These are phyloP conservation scores for Trichomalopsis sarcophagae DNA, from an alignment of 1,140 invertebrate genomes.

Conservation along the genomic window DNA sequence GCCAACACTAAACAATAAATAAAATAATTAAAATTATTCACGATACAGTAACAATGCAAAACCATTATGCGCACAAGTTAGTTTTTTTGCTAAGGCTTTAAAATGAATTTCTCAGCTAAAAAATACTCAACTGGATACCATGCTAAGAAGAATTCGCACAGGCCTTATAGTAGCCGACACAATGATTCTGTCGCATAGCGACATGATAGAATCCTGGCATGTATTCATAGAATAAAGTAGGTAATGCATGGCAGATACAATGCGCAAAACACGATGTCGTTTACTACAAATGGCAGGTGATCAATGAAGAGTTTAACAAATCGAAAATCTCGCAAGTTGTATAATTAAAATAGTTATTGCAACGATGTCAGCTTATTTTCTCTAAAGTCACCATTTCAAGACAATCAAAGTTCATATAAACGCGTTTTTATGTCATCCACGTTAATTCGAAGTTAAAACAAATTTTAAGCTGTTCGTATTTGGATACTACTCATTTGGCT, in stretches of 20 bases:
- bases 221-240: constrained; percentile 64
- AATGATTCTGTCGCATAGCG: constrained; percentile 61
- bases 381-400: constrained; percentile 22
- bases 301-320: constrained; percentile 10
- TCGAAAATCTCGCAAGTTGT: constrained; percentile 16
- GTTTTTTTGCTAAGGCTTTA: background rate
- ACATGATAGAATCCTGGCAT: constrained; percentile 57
- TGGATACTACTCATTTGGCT: background rate
- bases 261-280: constrained; percentile 44
- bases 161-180: constrained; percentile 41
- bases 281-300: constrained; percentile 1
- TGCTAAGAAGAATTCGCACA: background rate
- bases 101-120: background rate
- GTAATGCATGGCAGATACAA: constrained; percentile 60
- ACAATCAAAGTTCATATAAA: background rate
- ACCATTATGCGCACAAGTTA: background rate
- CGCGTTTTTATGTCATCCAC: background rate
- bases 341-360: constrained; percentile 6
- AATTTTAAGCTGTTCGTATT: background rate
- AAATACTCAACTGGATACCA: background rate
- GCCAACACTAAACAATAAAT: background rate
- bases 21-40: background rate
- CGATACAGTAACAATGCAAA: background rate
- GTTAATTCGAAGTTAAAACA: background rate
- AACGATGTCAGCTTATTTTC: background rate